Evolutionary conservation across 2,113 vertebrate genomes (phyloP).

Genomic region (Zapus hudsonius): DNA sequence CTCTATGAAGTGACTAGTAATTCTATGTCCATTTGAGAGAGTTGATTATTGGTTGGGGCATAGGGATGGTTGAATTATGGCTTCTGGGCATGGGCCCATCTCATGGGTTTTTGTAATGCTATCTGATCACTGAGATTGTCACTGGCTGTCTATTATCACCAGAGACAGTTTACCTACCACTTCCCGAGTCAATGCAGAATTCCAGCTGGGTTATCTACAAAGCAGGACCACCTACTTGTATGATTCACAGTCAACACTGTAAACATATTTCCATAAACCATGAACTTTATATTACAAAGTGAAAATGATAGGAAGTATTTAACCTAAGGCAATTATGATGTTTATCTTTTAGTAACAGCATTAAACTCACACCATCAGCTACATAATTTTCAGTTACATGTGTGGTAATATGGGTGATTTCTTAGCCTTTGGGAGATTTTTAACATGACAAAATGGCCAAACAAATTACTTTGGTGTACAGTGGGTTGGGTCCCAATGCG

Average conservation of each 20-base stretch:
- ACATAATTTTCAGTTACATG: neutral
- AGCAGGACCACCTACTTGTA: neutral
- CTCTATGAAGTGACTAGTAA: neutral
- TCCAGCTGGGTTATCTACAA: neutral
- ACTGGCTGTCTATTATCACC: neutral
- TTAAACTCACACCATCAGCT: neutral
- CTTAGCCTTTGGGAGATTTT: neutral
- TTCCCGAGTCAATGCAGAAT: slow-evolving; percentile 4
- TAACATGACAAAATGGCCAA: slow-evolving; percentile 1
- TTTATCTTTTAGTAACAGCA: neutral
- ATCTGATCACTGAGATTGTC: slow-evolving; percentile 36
- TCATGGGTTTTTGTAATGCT: neutral
- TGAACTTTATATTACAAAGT: neutral
- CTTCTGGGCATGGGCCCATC: neutral
- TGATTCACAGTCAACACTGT: neutral
- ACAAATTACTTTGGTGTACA: neutral
- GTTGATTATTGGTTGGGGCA: neutral
- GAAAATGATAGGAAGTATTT: slow-evolving; percentile 1
- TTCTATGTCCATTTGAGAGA: neutral
- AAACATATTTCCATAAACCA: neutral
- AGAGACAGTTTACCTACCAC: neutral
- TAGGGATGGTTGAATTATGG: neutral
- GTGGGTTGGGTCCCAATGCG: neutral
- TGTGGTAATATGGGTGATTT: neutral
- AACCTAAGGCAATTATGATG: neutral